Conservation (phyloP, 2,113 vertebrate species). For the Australoheros scitulus region DNA sequence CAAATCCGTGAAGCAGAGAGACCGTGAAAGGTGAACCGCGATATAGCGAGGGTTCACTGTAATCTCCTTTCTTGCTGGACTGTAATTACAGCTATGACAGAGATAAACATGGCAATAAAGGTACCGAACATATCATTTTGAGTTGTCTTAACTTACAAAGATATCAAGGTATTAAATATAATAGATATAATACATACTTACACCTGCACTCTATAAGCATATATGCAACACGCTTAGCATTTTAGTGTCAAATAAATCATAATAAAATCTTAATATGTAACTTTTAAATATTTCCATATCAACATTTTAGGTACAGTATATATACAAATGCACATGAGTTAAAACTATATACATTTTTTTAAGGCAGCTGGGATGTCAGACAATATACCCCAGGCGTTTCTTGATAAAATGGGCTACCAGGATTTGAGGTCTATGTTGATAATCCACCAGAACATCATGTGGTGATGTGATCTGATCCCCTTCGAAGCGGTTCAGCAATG, state of each 20-base stretch:
- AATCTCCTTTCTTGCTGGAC: background rate
- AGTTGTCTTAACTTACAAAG: conserved; percentile 14
- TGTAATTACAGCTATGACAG: background rate
- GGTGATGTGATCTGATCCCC: conserved; percentile 87
- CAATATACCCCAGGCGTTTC: conserved; percentile 76
- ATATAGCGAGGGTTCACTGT: no score
- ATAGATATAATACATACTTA: conserved; percentile 22
- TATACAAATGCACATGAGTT: conserved; percentile 59
- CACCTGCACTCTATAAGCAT: background rate
- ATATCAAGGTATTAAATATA: conserved; percentile 33
- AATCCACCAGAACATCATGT: conserved; percentile 83
- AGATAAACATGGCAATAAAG: background rate
- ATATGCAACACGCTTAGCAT: conserved; percentile 17
- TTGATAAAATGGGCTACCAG: conserved; percentile 86
- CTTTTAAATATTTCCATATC: conserved; percentile 62
- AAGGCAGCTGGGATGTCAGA: conserved; percentile 30
- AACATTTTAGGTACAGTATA: conserved; percentile 51
- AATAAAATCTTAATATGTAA: background rate
- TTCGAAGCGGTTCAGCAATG: conserved; percentile 84
- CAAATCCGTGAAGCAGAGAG: no score
- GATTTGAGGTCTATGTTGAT: conserved; percentile 84
- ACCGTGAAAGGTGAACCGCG: no score
- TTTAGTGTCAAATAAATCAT: conserved; percentile 35
- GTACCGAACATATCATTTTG: conserved; percentile 22
- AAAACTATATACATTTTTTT: conserved; percentile 47